phyloP scores from a whole-genome alignment of 1,140 invertebrate genomes.

The Temnothorax nylanderi region DNA sequence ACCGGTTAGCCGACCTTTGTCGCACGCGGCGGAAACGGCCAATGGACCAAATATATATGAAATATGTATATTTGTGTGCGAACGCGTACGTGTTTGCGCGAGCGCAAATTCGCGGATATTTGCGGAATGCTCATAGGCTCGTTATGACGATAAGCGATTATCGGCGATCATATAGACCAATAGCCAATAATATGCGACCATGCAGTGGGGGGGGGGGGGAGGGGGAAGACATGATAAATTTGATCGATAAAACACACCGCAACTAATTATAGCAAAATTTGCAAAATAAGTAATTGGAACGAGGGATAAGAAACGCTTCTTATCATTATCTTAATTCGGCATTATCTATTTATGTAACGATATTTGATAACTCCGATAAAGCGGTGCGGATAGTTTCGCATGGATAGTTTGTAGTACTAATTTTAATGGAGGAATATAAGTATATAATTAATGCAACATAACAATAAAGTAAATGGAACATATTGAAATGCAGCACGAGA shows the following conservation, averaged over 20 bases:
- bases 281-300: not conserved
- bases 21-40: conserved; percentile 54
- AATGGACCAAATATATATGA: conserved; percentile 60
- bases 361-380: not conserved
- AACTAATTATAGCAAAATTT: not conserved
- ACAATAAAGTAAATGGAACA: not conserved
- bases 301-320: not conserved
- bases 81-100: not conserved
- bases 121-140: conserved; percentile 21
- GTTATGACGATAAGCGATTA: conserved; percentile 33
- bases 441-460: not conserved
- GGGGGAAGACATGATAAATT: not conserved
- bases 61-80: conserved; percentile 47
- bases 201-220: too few relatives aligned
- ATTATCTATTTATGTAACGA: not conserved
- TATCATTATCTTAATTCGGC: not conserved
- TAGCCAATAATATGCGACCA: not conserved
- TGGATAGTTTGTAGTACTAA: not conserved
- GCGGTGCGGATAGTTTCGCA: not conserved
- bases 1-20: conserved; percentile 69
- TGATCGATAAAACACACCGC: not conserved
- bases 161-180: not conserved
- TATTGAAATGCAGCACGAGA: not conserved
- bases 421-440: not conserved
- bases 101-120: conserved; percentile 25